phyloP scores from a whole-genome alignment of 2,113 vertebrate species.

The Proteles cristata region DNA sequence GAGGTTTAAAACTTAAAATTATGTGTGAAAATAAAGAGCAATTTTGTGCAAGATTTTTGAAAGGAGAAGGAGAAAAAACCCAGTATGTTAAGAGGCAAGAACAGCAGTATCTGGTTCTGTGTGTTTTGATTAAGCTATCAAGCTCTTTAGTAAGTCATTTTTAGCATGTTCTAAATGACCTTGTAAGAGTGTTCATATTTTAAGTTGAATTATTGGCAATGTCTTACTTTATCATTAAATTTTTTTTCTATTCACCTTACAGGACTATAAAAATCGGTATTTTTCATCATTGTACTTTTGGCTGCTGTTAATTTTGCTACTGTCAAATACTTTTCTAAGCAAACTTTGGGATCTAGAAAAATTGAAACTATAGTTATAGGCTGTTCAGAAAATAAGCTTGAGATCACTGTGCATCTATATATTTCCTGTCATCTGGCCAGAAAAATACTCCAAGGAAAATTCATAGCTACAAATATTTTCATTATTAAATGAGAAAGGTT shows the following conservation, averaged over 20 bases:
- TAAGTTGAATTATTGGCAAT: slow-evolving; percentile 27
- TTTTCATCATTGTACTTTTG: background rate
- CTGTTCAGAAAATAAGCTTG: slow-evolving; percentile 34
- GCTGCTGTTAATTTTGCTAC: background rate
- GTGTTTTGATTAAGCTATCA: slow-evolving; percentile 15
- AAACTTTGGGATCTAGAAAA: slow-evolving; percentile 38
- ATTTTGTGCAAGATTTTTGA: slow-evolving; percentile 27
- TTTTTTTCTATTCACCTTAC: background rate
- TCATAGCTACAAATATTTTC: slow-evolving; percentile 18
- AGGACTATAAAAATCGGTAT: background rate
- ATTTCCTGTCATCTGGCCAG: background rate
- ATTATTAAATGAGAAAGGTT: slow-evolving; percentile 43
- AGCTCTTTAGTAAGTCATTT: slow-evolving; percentile 49
- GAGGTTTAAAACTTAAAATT: background rate
- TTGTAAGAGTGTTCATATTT: background rate
- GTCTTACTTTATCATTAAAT: background rate
- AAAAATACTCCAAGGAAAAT: slow-evolving; percentile 36
- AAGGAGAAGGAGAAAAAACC: background rate
- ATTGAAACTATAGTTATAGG: slow-evolving; percentile 19
- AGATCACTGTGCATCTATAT: background rate
- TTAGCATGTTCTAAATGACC: slow-evolving; percentile 15
- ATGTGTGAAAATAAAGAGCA: background rate
- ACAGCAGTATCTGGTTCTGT: background rate
- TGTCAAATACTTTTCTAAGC: background rate
- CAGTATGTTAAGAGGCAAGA: background rate